Percentiles rank a stretch among this genome's conserved stretches.
These are phyloP conservation scores for Micropterix aruncella DNA, from an alignment of 2,888 invertebrate species.

Conservation along the genomic window DNA sequence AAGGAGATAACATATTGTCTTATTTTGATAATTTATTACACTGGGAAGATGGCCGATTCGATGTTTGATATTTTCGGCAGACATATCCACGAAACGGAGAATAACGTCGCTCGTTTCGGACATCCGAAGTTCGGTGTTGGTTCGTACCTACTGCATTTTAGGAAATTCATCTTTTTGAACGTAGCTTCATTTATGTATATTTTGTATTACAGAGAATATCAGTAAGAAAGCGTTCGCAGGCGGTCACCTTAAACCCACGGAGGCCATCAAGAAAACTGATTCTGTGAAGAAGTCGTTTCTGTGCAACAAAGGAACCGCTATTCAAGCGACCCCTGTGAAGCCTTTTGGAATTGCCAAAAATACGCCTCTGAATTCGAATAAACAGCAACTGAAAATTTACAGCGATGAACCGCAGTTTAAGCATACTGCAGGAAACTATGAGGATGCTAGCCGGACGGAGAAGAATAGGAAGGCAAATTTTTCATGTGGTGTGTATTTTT, in stretches of 20 bases:
- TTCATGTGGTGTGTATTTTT: too few species aligned
- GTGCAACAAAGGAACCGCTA: not conserved
- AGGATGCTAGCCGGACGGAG: too few species aligned
- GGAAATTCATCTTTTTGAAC: too few species aligned
- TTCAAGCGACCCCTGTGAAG: not conserved
- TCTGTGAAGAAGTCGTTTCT: not conserved
- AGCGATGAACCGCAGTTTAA: not conserved
- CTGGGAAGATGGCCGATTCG: not conserved
- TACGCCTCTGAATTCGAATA: not conserved
- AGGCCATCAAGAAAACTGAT: not conserved
- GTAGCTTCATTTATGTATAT: not conserved
- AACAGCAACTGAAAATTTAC: not conserved
- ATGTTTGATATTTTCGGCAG: not conserved
- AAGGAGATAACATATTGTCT: too few species aligned
- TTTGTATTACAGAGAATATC: not conserved
- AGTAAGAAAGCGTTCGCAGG: not conserved
- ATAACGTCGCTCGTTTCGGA: not conserved
- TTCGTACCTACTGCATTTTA: too few species aligned
- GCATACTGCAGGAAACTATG: too few species aligned
- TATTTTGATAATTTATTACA: too few species aligned
- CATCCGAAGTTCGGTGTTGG: not conserved
- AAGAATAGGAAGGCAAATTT: too few species aligned
- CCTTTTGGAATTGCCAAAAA: not conserved
- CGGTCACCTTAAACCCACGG: not conserved
- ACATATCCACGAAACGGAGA: not conserved